These are phyloP conservation scores for Odocoileus hemionus DNA, from an alignment of 2,113 vertebrate genomes.

Conservation along the genomic window DNA sequence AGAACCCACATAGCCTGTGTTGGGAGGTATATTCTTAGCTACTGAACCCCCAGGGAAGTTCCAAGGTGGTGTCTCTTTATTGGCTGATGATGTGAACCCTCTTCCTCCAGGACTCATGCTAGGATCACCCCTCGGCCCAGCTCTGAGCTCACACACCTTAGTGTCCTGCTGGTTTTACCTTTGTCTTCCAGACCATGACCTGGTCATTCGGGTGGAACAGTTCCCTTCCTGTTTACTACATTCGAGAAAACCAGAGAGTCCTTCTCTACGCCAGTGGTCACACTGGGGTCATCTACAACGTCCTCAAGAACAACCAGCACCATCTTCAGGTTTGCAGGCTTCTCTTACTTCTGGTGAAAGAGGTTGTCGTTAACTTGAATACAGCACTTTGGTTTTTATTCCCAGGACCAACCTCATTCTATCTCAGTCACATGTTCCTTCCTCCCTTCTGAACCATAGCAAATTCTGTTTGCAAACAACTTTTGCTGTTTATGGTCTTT, in stretches of 20 bases:
- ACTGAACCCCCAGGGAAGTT: not conserved
- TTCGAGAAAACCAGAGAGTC: slow-evolving; percentile 83
- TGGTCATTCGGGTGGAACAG: slow-evolving; percentile 90
- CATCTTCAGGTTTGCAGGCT: slow-evolving; percentile 85
- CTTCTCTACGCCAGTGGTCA: slow-evolving; percentile 85
- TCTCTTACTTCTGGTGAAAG: rapidly evolving
- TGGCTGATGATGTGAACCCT: not conserved
- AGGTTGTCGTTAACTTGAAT: rapidly evolving
- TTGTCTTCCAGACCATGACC: slow-evolving; percentile 81
- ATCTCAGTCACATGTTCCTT: rapidly evolving
- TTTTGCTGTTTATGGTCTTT: not conserved
- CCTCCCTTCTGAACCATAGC: not conserved
- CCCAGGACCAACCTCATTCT: not conserved
- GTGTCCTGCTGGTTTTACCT: not conserved
- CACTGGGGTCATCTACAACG: slow-evolving; percentile 84
- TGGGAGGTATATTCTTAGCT: not conserved
- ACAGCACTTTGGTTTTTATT: not conserved
- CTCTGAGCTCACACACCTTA: rapidly evolving
- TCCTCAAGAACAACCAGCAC: slow-evolving; percentile 81
- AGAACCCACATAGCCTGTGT: not conserved
- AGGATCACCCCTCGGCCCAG: rapidly evolving
- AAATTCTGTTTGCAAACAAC: not conserved
- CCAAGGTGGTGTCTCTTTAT: not conserved
- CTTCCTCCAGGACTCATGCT: rapidly evolving
- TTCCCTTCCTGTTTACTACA: slow-evolving; percentile 83